These are phyloP conservation scores for Naso thynnoides DNA, from an alignment of 2,797 vertebrate genomes.

Conservation along the genomic window DNA sequence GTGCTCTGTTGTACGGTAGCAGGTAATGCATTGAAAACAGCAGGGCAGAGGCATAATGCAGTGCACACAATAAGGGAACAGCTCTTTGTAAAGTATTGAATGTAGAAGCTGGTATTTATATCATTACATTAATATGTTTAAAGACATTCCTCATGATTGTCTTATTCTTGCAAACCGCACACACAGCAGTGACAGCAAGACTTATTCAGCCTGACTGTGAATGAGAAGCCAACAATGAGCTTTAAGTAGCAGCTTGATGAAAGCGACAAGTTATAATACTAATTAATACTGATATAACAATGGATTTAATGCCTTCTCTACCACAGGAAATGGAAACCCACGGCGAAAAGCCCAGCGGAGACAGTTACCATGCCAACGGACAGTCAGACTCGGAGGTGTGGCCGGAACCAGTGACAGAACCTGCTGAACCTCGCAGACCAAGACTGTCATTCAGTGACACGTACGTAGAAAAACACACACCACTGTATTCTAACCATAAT, in stretches of 20 bases:
- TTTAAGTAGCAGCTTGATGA: conserved; percentile 11
- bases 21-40: conserved; percentile 1
- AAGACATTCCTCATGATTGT: background rate
- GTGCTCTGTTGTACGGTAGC: background rate
- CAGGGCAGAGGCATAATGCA: background rate
- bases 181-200: background rate
- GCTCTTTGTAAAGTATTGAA: background rate
- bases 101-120: background rate
- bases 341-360: conserved; percentile 77
- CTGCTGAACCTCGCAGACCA: conserved; percentile 88
- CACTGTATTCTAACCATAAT: background rate
- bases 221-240: background rate
- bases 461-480: conserved; percentile 81
- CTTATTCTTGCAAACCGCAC: background rate
- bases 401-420: conserved; percentile 87
- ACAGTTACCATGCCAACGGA: conserved; percentile 88
- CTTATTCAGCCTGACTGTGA: conserved; percentile 3
- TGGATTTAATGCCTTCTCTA: background rate
- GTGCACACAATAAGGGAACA: background rate
- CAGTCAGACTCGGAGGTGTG: conserved; percentile 90
- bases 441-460: conserved; percentile 93
- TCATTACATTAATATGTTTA: conserved; percentile 3
- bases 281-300: conserved; percentile 17
- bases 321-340: conserved; percentile 90
- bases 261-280: background rate